Evolutionary conservation across 2,888 invertebrate species (phyloP), one percentile per base, ranked within the genome.

Genomic region (Parnassius glacialis): DNA sequence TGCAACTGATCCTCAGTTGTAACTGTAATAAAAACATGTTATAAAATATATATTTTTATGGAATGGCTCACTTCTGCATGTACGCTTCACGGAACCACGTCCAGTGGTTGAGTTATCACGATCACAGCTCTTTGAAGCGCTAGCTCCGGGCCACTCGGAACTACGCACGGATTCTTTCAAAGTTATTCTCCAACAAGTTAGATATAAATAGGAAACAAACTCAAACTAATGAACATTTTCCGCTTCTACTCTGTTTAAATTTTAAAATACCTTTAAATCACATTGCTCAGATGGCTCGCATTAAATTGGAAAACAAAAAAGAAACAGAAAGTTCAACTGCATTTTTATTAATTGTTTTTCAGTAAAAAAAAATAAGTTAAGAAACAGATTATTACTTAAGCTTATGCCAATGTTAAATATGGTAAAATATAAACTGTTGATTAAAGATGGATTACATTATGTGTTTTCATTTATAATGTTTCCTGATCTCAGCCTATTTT

Each of bases 121-220:
- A 87, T 87, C 83, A 66, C 74, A 75, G 80, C 76, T 83, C 85
- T 87, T 84, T 85, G 84, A 85, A 78, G 72, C 75, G 65, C 69
- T 61, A 72, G 79, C 81, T 80, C 64, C 68, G 66, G 76, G 84
- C 79, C 66, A 71, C 71, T 73, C 72, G 75, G 79, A 78, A 78
- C 80, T 76, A 70, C 71, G 74, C 76, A 66, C 75, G 76, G 78
- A 79, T 78, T 79, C 78, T 77, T 74, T 64, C 70, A 69, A 73
- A 54, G 47, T 62, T 62, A 59, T 63, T 55, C 44, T 55, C 58
- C 20, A 59, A 47, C 48, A 55, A 59, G 63, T 59, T 63, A 52
- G 61, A 61, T 52, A 57, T 57, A 57, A 61, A 57, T 57, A 45
- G 51, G 42, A 7, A 52, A 56, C 59, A 55, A 63, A 59, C 47